Base-by-base conservation (phyloP, 2,113 vertebrate species). In the Corynorhinus townsendii region DNA sequence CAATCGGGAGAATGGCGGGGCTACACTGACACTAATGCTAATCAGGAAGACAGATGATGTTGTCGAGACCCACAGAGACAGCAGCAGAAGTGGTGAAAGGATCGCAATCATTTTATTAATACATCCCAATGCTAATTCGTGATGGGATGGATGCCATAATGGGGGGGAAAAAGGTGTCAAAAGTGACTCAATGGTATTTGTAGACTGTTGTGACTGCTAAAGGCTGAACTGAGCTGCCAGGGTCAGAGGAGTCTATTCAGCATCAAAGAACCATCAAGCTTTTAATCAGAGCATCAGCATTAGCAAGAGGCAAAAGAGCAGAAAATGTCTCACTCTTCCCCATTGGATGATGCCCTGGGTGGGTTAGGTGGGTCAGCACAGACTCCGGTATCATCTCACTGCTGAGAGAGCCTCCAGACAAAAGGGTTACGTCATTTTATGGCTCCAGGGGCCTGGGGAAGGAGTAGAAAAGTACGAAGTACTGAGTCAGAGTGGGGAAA, bases 1-100 rank as follows among this genome's bases (percentile, higher is more conserved):
- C 24, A 68, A 28, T 1, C 33, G 1, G 38, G 3, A 56, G 33
- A 35, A n/a, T 4, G 1, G 2, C 2, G 68, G 30, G 54, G 8
- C 66, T 59, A 40, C 8, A 20, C 17, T 38, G 35, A 30, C 2
- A 43, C 45, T 35, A 15, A 38, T 22, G 49, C 33, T 64, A 64
- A 66, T 20, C 66, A 11, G 30, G n/a, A 43, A 71, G 49, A 45
- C 43, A 76, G 17, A 16, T 5, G 1, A 22, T 15, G 20, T 73
- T 68, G 59, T 20, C 30, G 3, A 22, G 28, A 17, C 19, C 26
- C n/a, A 28, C 1, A 12, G 19, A 6, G 22, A 64, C 8, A 20
- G 43, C 19, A 45, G 43, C 3, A 30, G 40, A 69, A 83, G 20
- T 54, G 49, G 20, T 38, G 43, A 45, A 45, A 54, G 4, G 35